These are phyloP conservation scores for Lepidostoma basale DNA, from an alignment of 1,140 invertebrate species.

Conservation along the genomic window DNA sequence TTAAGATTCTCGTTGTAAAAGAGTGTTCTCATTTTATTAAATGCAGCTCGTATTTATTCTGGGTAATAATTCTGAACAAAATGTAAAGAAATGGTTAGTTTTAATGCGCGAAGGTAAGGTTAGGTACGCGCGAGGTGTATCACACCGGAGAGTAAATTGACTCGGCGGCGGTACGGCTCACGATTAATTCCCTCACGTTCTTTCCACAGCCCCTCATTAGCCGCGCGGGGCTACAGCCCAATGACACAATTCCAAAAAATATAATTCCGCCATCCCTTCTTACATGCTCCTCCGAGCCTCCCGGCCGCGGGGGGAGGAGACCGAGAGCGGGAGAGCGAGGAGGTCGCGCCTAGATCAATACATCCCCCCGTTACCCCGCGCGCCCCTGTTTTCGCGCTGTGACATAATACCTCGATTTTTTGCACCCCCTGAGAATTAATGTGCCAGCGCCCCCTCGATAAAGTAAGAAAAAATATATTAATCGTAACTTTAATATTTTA, in stretches of 20 bases:
- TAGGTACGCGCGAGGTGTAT: too few species aligned
- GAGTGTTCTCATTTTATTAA: too few species aligned
- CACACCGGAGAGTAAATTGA: too few species aligned
- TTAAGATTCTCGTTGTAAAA: too few species aligned
- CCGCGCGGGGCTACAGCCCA: background rate
- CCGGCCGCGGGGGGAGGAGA: background rate
- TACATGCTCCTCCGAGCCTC: background rate
- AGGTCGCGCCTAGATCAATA: conserved; percentile 59
- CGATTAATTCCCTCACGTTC: background rate
- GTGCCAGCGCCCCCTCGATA: background rate
- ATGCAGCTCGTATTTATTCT: too few species aligned
- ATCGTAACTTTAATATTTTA: conserved; percentile 21
- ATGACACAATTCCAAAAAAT: background rate
- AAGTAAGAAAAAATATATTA: conserved; percentile 9
- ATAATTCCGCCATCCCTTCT: background rate
- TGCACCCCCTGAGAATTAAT: conserved; percentile 27
- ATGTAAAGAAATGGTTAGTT: too few species aligned
- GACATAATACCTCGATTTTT: conserved; percentile 50
- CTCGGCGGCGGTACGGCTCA: too few species aligned
- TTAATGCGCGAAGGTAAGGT: too few species aligned
- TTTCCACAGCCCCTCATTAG: conserved; percentile 3
- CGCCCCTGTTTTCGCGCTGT: conserved; percentile 40
- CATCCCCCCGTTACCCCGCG: conserved; percentile 51
- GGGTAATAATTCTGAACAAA: too few species aligned
- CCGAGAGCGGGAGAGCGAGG: background rate